Base-by-base conservation (phyloP, 2,888 invertebrate species). In the Nebria salina region DNA sequence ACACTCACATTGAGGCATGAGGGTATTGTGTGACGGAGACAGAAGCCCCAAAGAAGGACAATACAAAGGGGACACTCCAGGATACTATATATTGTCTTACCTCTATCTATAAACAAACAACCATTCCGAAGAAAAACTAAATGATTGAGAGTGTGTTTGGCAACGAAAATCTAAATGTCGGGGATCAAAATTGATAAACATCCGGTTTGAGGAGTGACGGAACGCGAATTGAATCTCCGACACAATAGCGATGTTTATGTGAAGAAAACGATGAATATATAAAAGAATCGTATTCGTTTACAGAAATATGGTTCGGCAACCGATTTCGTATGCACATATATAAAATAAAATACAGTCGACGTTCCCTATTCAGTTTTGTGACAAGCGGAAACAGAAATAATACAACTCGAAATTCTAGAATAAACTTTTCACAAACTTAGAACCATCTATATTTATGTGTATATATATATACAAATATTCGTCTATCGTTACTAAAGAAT, bases 1-100 rank as follows among this genome's bases (percentile, higher is more conserved):
- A 66, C 25, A 76, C 26, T 68, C 75, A 66, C 25, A 76, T 34
- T 68, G n/a, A 41, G 9, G 42, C 76, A 70, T 34, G 54, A 4
- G 54, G 54, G 54, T 54, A 54, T 54, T 54, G 54, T 54, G 54
- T 54, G 54, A 54, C 54, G 13, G 54, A 54, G 54, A 54, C 54
- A 54, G 54, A 13, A 54, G 54, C 54, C 54, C 54, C 54, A 54
- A 54, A 54, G 11, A 54, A 54, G 54, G 54, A 54, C 54, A 54
- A 54, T 54, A 54, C 54, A 54, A 54, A 54, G 54, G 13, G 54
- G 54, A 54, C 54, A 54, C 54, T 54, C 54, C 54, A 54, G 54
- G 54, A 54, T 54, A 54, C 54, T 54, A 54, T 13, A 34, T 34
- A 54, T 54, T 54, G 54, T 54, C 54, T 54, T 54, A 54, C 54